These are phyloP conservation scores for Sibirionetta formosa DNA, from an alignment of 2,797 vertebrate genomes.

Conservation along the genomic window DNA sequence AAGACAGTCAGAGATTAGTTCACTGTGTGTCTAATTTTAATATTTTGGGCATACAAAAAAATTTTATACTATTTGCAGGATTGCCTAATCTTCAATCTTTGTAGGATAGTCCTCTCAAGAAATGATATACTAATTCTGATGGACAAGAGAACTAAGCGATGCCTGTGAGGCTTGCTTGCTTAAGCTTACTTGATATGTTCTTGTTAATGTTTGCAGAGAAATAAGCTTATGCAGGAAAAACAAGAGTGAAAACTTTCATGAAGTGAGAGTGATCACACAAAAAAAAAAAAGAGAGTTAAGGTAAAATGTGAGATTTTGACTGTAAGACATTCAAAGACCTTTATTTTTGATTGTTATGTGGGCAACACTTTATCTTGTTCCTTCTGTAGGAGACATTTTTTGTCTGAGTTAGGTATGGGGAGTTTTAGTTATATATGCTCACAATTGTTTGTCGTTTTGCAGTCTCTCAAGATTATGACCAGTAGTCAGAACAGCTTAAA, in stretches of 20 bases:
- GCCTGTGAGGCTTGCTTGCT: background rate
- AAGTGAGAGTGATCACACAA: background rate
- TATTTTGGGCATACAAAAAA: background rate
- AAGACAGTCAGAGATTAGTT: background rate
- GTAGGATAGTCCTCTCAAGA: background rate
- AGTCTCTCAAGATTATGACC: background rate
- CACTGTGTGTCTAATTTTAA: background rate
- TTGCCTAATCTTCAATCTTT: background rate
- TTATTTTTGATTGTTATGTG: background rate
- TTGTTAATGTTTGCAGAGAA: background rate
- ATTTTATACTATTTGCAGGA: background rate
- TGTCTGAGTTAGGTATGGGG: rapidly evolving
- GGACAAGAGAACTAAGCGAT: background rate
- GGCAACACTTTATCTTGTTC: background rate
- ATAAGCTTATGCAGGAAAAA: background rate
- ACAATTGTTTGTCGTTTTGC: background rate
- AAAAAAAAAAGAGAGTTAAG: background rate
- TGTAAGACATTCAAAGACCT: background rate
- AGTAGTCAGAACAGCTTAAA: background rate
- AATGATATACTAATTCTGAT: background rate
- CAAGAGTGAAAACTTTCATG: background rate
- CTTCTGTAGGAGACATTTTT: background rate
- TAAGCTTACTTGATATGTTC: background rate
- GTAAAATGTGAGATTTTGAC: background rate
- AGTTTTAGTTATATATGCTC: background rate